Evolutionary conservation across 2,888 invertebrate genomes (phyloP), one percentile per base, ranked within the genome.

Genomic region (Apamea epomidion): DNA sequence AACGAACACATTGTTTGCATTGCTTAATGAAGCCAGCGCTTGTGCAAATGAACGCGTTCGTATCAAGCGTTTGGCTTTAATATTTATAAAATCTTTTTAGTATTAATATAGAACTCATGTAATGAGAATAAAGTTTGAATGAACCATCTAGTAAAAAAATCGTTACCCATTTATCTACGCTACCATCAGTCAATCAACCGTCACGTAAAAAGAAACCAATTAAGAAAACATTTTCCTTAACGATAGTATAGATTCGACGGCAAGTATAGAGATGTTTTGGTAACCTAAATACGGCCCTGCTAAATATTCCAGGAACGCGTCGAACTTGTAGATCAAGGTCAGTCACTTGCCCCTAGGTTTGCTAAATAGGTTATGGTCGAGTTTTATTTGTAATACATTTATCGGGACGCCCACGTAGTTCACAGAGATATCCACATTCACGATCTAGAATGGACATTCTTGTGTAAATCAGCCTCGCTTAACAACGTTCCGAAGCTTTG

Each of bases 321-420:
- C 78, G 76, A 84, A 81, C 85, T 87, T 88, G 76, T 91, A 80
- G 88, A 89, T 89, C 89, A 91, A 90, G 91, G 91, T 85, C 84
- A 80, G 77, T 78, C 75, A 83, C 70, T 85, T 83, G 79, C 76
- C 80, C 84, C 80, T 77, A 70, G 79, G 81, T 79, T 87, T 88
- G 75, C 74, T 83, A 91, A 88, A 88, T 91, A 80, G 87, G 87
- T 90, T 88, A 87, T 83, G 79, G 78, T 82, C 45, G 71, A 81
- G 76, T 77, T 81, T 75, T 81, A 80, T 83, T 83, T 73, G 78
- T 78, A 87, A 87, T 82, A 78, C 85, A 82, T 86, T 89, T 74
- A 82, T 81, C 74, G 76, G 67, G 75, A 81, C 77, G 79, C 89
- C 88, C 85, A 88, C 91, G 68, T 81, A 80, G 51, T 81, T 68